These are phyloP conservation scores for Oscheius sp. DNA, from an alignment of 2,888 invertebrate genomes.

Conservation along the genomic window DNA sequence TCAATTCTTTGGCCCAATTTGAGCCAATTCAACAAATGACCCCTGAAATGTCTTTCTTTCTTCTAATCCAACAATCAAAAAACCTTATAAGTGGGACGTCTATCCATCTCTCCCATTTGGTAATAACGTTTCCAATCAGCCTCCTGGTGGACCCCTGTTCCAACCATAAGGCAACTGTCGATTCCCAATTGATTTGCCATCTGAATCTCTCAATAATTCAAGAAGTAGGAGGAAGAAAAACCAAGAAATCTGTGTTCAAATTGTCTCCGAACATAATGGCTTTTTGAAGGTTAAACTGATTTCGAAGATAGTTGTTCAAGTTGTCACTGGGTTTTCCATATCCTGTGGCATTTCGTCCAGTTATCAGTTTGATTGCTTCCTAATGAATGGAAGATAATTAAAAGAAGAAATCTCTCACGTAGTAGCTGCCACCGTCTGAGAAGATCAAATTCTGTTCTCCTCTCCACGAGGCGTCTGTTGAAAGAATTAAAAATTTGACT, in stretches of 20 bases:
- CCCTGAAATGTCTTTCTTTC: too few species aligned
- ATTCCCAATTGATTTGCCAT: slow-evolving; percentile 11
- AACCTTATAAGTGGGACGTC: slow-evolving; percentile 6
- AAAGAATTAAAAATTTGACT: slow-evolving; percentile 17
- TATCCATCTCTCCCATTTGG: background rate
- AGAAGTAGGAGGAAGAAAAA: background rate
- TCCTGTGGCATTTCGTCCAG: background rate
- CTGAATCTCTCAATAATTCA: background rate
- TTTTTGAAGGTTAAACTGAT: background rate
- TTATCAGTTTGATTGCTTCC: slow-evolving; percentile 11
- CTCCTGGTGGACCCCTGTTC: slow-evolving; percentile 9
- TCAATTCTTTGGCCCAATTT: too few species aligned
- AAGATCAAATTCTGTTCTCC: slow-evolving; percentile 8
- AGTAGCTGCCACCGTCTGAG: slow-evolving; percentile 13
- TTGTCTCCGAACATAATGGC: slow-evolving; percentile 27
- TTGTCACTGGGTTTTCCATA: slow-evolving; percentile 5
- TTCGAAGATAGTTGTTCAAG: background rate
- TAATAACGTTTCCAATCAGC: slow-evolving; percentile 9
- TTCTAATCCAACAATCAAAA: too few species aligned
- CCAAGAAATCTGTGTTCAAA: slow-evolving; percentile 13
- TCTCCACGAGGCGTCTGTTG: slow-evolving; percentile 19
- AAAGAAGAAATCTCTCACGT: background rate
- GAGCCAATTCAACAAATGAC: background rate
- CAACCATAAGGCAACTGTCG: slow-evolving; percentile 16
- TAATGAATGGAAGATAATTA: background rate